A percentile compares a stretch with the other conserved stretches of the same genome.
These are phyloP conservation scores for Trematomus bernacchii DNA, from an alignment of 2,797 vertebrate genomes.

Conservation along the genomic window DNA sequence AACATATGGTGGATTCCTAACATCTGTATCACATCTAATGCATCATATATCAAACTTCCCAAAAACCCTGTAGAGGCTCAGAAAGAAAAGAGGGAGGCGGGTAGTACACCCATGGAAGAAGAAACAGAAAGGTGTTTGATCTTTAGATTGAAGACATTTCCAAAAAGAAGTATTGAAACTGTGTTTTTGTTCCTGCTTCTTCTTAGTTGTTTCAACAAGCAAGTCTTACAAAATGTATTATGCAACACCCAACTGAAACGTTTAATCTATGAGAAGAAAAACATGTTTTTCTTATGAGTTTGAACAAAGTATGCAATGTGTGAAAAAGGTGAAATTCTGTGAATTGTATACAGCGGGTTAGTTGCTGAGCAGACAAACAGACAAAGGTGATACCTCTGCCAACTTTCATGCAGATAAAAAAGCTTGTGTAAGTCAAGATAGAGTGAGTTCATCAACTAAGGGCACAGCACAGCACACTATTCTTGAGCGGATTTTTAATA, in stretches of 20 bases:
- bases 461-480: not conserved
- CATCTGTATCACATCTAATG: conserved; percentile 56
- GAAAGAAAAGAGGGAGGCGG: not conserved
- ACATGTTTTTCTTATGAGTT: too few relatives aligned
- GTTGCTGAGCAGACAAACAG: not conserved
- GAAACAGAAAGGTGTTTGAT: conserved; percentile 8
- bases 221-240: not conserved
- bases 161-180: not conserved
- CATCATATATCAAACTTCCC: conserved; percentile 14
- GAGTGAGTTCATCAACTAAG: not conserved
- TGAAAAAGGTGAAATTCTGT: not conserved
- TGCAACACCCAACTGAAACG: not conserved
- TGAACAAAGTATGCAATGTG: not conserved
- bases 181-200: not conserved
- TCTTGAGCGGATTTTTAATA: not conserved
- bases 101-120: not conserved
- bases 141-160: not conserved
- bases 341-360: not conserved
- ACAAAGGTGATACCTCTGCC: not conserved
- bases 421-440: not conserved
- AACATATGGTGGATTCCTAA: conserved; percentile 41
- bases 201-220: not conserved
- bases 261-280: too few relatives aligned
- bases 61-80: conserved; percentile 32
- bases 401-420: not conserved